These are phyloP conservation scores for Olivierus martensii DNA, from an alignment of 1,140 invertebrate genomes.

Conservation along the genomic window DNA sequence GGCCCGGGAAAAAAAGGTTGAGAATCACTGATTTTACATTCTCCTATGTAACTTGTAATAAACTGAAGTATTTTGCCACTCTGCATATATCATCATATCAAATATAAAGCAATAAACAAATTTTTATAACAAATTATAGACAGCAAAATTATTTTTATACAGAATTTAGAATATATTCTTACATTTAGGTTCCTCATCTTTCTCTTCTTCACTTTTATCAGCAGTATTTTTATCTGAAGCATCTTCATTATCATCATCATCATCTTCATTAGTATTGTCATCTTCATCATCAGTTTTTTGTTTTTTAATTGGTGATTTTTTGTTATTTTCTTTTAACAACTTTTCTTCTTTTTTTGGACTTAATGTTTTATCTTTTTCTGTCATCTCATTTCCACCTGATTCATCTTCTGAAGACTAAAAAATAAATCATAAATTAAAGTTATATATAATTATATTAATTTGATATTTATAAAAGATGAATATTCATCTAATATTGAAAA, in stretches of 20 bases:
- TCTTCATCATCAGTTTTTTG: constrained; percentile 2
- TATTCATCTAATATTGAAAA: too few species aligned
- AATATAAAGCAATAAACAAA: too few species aligned
- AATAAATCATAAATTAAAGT: background rate
- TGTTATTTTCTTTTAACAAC: too few species aligned
- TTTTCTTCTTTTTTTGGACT: background rate
- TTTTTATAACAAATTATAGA: too few species aligned
- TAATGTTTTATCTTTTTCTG: background rate
- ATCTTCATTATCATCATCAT: constrained; percentile 3
- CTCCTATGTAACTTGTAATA: too few species aligned
- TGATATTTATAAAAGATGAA: too few species aligned
- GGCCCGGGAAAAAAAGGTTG: too few species aligned
- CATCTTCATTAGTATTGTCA: background rate
- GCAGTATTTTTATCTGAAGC: background rate
- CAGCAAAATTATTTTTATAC: too few species aligned
- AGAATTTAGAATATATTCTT: background rate
- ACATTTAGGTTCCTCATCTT: background rate
- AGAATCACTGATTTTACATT: too few species aligned
- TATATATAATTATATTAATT: background rate
- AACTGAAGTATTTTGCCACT: too few species aligned
- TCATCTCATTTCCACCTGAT: background rate
- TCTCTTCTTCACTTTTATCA: constrained; percentile 1
- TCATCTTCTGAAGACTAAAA: background rate
- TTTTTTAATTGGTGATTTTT: background rate
- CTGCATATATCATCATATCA: too few species aligned